Evolutionary conservation across 1,140 invertebrate genomes (phyloP).

Genomic region (Temnothorax longispinosus): DNA sequence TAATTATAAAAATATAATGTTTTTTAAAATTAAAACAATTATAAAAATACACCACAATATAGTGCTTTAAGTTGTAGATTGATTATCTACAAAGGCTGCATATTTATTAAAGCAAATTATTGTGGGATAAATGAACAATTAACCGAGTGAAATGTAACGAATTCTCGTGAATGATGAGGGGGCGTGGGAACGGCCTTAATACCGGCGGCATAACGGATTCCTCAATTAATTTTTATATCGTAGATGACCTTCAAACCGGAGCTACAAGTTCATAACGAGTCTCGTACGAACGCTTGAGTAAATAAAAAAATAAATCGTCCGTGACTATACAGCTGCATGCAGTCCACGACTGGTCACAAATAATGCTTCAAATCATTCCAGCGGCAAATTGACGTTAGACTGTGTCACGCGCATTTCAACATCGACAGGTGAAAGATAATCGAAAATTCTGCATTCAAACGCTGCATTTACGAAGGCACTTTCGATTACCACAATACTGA

Average conservation of each 20-base stretch:
- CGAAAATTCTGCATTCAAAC: not conserved
- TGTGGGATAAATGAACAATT: not conserved
- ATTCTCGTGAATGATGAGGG: slow-evolving; percentile 25
- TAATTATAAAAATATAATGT: not conserved
- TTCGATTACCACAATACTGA: not conserved
- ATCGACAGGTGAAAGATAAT: not conserved
- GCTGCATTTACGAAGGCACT: not conserved
- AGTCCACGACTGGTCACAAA: not conserved
- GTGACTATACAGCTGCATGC: not conserved
- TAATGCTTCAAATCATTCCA: not conserved
- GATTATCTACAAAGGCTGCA: not conserved
- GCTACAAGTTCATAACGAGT: slow-evolving; percentile 15
- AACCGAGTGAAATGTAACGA: not conserved
- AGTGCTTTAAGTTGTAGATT: not conserved
- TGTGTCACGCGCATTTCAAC: not conserved
- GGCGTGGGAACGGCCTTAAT: slow-evolving; percentile 61
- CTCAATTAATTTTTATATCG: slow-evolving; percentile 52
- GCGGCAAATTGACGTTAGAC: not conserved
- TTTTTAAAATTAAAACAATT: not conserved
- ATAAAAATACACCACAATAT: not conserved
- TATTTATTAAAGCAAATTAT: not conserved
- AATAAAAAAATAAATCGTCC: not conserved
- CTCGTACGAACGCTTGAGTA: not conserved
- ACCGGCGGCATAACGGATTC: not conserved
- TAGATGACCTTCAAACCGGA: slow-evolving; percentile 11